Base-by-base conservation (phyloP, 2,888 invertebrate species). In the Lasioglossum figueresi region DNA sequence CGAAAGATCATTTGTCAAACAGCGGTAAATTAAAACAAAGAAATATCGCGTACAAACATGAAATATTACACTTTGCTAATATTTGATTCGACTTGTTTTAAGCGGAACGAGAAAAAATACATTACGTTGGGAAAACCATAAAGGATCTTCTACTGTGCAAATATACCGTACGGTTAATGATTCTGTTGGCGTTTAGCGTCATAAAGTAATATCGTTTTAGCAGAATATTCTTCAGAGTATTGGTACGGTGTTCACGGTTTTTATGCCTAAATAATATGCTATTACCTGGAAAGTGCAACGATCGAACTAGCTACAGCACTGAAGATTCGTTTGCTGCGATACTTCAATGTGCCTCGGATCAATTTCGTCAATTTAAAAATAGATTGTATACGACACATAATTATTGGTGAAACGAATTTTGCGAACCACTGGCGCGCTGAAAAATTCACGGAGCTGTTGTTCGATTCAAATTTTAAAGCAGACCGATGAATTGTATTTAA, bases 231-330 rank as follows among this genome's bases (percentile, higher is more conserved):
- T 23, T n/a, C 66, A 19, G 52, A 31, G 19, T 45, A 82, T 59
- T 82, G 45, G 77, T 66, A 74, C 27, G 43, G 43, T 19, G 31
- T 31, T 31, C 59, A 37, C 27, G 71, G 27, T 56, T 71, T 76
- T 80, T 83, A 80, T 63, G 63, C 19, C n/a, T 31, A 34, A 52
- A 73, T 34, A 37, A 56, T 40, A 63, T 10, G 34, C 27, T 31
- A 48, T 43, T 63, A 31, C 43, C 59, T 23, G 16, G 27, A 19
- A 43, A n/a, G 76, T 63, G 2, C 31, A 31, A 48, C 48, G 31
- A 27, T 34, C 37, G 4, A 79, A 74, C 78, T 31, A 66, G 52
- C 37, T 23, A 16, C 16, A 43, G 34, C 48, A 12, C 52, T 23
- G 66, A 73, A 75, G 48, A 71, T 80, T 52, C 71, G 71, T 43